Conservation (phyloP, 2,113 vertebrate species). For the Rynchops niger region DNA sequence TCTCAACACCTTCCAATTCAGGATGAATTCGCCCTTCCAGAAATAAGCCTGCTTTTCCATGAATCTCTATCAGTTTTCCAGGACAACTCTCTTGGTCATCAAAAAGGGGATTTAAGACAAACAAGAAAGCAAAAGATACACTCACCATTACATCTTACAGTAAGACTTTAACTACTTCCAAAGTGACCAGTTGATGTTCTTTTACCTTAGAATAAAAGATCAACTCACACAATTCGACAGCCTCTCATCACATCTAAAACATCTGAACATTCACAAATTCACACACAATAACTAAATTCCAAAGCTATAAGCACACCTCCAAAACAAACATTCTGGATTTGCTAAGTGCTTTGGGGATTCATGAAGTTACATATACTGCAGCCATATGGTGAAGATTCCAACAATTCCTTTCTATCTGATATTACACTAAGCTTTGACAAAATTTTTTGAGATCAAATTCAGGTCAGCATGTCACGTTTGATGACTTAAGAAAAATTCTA, state of each 20-base stretch:
- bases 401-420: background rate
- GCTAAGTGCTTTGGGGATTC: background rate
- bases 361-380: background rate
- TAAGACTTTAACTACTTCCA: background rate
- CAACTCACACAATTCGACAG: background rate
- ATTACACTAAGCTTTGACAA: background rate
- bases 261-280: background rate
- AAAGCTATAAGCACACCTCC: background rate
- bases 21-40: slow-evolving; percentile 90
- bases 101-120: slow-evolving; percentile 8
- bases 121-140: background rate
- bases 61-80: slow-evolving; percentile 90
- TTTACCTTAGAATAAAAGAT: background rate
- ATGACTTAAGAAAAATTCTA: background rate
- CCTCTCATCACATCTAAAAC: background rate
- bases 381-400: background rate
- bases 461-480: background rate
- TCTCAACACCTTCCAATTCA: slow-evolving; percentile 90
- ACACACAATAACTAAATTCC: background rate
- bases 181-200: background rate
- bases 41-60: slow-evolving; percentile 91
- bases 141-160: background rate
- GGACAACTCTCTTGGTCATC: slow-evolving; percentile 88
- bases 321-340: background rate
- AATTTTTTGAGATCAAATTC: background rate